Conservation (phyloP, 2,888 invertebrate species). For the Pseudanteris insignis region DNA sequence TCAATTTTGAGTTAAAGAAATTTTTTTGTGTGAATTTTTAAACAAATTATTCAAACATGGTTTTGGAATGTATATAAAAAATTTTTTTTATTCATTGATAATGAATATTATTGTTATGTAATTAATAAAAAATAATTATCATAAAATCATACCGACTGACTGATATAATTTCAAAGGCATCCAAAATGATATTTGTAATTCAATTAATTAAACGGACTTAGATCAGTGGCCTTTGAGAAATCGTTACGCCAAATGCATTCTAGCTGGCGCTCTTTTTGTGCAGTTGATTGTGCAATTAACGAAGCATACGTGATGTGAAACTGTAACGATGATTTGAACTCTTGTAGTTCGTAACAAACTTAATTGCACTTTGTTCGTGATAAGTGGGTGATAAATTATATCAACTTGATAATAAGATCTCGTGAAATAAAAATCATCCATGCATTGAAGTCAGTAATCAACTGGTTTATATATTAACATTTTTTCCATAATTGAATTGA, state of each 20-base stretch:
- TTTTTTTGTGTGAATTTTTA: no score
- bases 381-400: constrained; percentile 29
- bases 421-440: not conserved
- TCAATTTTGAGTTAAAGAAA: no score
- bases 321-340: constrained; percentile 33
- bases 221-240: constrained; percentile 11
- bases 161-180: not conserved
- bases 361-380: constrained; percentile 38
- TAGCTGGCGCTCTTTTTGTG: constrained; percentile 19
- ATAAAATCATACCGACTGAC: no score
- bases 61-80: no score
- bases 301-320: constrained; percentile 35
- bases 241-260: not conserved
- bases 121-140: no score
- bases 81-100: no score
- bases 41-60: no score
- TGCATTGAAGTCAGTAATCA: no score
- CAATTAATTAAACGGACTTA: constrained; percentile 1
- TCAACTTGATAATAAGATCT: constrained; percentile 16
- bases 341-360: constrained; percentile 17
- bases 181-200: no score
- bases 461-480: not conserved
- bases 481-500: not conserved
- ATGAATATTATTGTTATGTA: no score
- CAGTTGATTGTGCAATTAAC: constrained; percentile 30